Base-by-base conservation (phyloP, 2,888 invertebrate genomes). In the Cantharis nigra region DNA sequence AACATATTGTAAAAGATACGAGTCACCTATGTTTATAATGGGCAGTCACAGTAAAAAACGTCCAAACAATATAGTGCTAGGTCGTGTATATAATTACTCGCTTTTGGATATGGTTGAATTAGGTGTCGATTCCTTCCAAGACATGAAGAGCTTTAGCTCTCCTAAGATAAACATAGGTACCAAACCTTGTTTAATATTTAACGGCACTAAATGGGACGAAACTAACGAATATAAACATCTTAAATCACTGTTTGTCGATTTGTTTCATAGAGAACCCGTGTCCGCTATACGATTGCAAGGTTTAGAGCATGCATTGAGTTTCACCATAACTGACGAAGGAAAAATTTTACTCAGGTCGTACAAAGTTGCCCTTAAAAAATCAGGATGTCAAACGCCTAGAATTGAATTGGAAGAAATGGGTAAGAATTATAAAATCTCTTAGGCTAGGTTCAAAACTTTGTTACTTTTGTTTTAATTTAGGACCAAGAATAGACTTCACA, bases 91-190 rank as follows among this genome's bases (percentile, higher is more conserved):
- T 88, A 96, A 99, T 88, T 93, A 95, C 84, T 94, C 95, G 76
- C 90, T 99, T 30, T 89, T 99, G 75, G 99, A 99, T 86, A 98
- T 99, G 98, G 92, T 97, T 76, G 99, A 99, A 89, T 91, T 99
- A 75, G 97, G 97, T 11, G 92, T 99, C 20, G 96, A 96, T 73
- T 92, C 93, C 74, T 98, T 93, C 86, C 93, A 93, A 86, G 91
- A 95, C 0, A 91, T 98, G 87, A 89, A 91, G 16, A 95, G 96
- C 67, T 97, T 98, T 84, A 92, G 93, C 79, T 92, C 92, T 74
- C 92, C 94, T 72, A 97, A 88, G 83, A 84, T 89, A 30, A 82
- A 85, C 20, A 74, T 88, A 4, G 98, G 97, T 5, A 92, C 94
- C 0, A 99, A 99, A 88, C 98, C 99, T 0, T 95, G 97, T 84